Conservation (phyloP, 2,888 invertebrate genomes). For the Pristionchus entomophagus region DNA sequence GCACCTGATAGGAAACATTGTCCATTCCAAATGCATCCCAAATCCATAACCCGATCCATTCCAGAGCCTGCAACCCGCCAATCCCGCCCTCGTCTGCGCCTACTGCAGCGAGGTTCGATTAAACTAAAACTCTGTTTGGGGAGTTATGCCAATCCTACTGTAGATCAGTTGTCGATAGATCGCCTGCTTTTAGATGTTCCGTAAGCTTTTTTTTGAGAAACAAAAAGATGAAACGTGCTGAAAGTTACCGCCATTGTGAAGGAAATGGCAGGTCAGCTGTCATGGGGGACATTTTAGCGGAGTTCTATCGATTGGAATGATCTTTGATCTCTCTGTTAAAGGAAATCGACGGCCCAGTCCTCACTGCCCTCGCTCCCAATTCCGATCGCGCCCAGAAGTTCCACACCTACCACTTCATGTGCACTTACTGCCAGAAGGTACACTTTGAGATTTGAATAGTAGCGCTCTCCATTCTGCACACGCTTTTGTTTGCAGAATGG, state of each 20-base stretch:
- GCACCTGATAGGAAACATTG: too few species aligned
- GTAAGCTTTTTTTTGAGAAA: too few species aligned
- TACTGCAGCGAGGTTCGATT: constrained; percentile 67
- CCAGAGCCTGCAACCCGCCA: constrained; percentile 66
- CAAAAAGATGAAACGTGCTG: too few species aligned
- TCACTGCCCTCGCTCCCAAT: constrained; percentile 76
- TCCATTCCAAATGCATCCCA: neutral
- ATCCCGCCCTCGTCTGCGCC: constrained; percentile 70
- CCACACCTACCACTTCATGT: constrained; percentile 96
- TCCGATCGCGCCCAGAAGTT: constrained; percentile 99
- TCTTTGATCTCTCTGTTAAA: neutral
- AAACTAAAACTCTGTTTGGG: too few species aligned
- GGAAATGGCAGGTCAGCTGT: too few species aligned
- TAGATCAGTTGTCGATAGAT: neutral
- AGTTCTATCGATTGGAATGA: neutral
- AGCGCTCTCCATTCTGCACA: too few species aligned
- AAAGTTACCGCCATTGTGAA: too few species aligned
- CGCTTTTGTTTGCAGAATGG: too few species aligned
- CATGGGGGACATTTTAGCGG: too few species aligned
- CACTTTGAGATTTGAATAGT: too few species aligned
- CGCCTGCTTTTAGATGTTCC: too few species aligned
- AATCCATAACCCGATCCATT: neutral
- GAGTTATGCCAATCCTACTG: too few species aligned
- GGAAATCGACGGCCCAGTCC: constrained; percentile 68
- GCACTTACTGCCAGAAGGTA: constrained; percentile 93